Percentiles rank a stretch among this genome's conserved stretches.
phyloP scores from a whole-genome alignment of 37 sponge, comb jelly and placozoan genomes.

The Oscarella lobularis region DNA sequence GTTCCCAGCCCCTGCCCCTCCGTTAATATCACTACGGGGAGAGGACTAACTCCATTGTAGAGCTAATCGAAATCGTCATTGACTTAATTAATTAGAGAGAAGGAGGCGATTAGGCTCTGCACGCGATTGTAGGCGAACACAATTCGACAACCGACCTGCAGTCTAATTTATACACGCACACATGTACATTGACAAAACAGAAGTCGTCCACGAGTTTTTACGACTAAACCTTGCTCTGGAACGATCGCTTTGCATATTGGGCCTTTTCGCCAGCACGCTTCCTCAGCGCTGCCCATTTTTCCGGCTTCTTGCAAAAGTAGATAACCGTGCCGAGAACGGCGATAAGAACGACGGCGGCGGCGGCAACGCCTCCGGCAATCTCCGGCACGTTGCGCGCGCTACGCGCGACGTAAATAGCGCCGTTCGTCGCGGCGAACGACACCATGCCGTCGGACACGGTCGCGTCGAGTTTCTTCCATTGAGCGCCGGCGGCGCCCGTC shows the following conservation, averaged over 20 bases:
- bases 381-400: conserved; percentile 5
- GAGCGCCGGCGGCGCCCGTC: conserved; percentile 4
- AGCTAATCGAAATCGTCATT: no score
- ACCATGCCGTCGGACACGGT: conserved; percentile 11
- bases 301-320: conserved; percentile 9
- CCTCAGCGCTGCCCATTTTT: background rate
- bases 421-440: conserved; percentile 23
- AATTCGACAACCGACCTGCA: no score
- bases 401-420: conserved; percentile 53
- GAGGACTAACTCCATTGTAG: no score
- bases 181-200: no score
- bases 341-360: conserved; percentile 24
- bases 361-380: conserved; percentile 22
- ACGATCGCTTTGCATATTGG: background rate
- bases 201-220: background rate
- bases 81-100: no score
- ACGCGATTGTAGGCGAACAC: no score
- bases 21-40: no score
- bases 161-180: no score
- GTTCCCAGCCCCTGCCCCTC: no score
- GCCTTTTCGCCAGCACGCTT: background rate
- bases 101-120: no score
- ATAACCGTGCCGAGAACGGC: conserved; percentile 16
- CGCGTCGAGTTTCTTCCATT: conserved; percentile 20
- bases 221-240: conserved; percentile 4